Conservation (phyloP, 2,797 vertebrate genomes). For the Falco naumanni region DNA sequence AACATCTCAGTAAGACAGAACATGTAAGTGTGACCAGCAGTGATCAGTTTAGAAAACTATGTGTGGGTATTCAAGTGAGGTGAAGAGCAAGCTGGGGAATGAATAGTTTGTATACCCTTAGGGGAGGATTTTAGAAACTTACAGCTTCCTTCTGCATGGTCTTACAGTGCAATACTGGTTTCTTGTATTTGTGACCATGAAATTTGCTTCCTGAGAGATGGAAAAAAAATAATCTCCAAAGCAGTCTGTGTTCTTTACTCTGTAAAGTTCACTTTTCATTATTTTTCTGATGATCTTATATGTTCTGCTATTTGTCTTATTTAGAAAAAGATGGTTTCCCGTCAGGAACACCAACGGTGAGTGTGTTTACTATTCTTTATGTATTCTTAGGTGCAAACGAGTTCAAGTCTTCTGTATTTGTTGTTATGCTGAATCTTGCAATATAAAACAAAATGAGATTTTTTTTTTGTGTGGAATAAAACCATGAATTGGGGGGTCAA, state of each 20-base stretch:
- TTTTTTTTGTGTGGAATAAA: not conserved
- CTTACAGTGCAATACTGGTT: not conserved
- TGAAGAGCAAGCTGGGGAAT: not conserved
- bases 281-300: not conserved
- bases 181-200: not conserved
- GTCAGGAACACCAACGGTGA: conserved; percentile 89
- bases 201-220: not conserved
- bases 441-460: not conserved
- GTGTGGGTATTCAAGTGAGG: not conserved
- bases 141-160: not conserved
- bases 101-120: not conserved
- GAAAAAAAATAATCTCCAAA: not conserved
- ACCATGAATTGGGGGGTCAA: not conserved
- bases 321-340: conserved; percentile 94
- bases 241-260: not conserved
- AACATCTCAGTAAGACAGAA: not conserved
- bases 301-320: conserved; percentile 47
- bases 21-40: not conserved
- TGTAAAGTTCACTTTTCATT: not conserved
- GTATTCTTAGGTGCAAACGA: not conserved
- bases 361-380: conserved; percentile 68
- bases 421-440: not conserved
- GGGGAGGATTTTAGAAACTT: not conserved
- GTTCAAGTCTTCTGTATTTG: not conserved
- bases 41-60: not conserved